Evolutionary conservation across 2,113 vertebrate species (phyloP).

Genomic region (Naja naja): DNA sequence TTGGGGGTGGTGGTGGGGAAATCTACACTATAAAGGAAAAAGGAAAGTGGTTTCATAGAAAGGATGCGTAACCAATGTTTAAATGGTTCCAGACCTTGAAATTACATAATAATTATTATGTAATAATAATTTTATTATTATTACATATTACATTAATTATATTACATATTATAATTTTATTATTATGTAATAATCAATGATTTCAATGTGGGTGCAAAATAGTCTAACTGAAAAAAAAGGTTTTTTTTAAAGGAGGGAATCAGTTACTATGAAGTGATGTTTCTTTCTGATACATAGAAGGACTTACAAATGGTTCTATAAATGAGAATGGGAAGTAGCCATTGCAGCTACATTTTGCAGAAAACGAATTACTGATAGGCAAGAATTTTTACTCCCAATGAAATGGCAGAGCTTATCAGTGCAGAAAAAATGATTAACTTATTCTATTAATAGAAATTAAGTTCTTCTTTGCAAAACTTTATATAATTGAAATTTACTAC

Average conservation of each 20-base stretch:
- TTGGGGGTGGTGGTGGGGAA: too few relatives aligned
- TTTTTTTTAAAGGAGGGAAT: not conserved
- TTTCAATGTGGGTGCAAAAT: not conserved
- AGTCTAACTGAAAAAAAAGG: not conserved
- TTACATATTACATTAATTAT: too few relatives aligned
- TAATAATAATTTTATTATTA: too few relatives aligned
- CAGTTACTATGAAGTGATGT: not conserved
- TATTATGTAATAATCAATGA: too few relatives aligned
- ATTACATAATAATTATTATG: not conserved
- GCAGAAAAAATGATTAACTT: not conserved
- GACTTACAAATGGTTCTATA: not conserved
- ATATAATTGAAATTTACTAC: too few relatives aligned
- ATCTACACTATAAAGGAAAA: not conserved
- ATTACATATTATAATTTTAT: too few relatives aligned
- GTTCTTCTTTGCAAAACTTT: not conserved
- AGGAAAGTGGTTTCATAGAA: not conserved
- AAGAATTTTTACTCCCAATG: too few relatives aligned
- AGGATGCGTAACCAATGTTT: not conserved
- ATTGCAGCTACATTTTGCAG: not conserved
- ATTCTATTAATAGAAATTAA: not conserved
- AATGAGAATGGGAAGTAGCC: not conserved
- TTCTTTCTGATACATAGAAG: not conserved
- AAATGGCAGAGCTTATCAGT: not conserved
- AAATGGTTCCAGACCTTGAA: not conserved
- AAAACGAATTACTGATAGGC: not conserved